Conservation (phyloP, 2,888 invertebrate species). For the Brachyptera risi region DNA sequence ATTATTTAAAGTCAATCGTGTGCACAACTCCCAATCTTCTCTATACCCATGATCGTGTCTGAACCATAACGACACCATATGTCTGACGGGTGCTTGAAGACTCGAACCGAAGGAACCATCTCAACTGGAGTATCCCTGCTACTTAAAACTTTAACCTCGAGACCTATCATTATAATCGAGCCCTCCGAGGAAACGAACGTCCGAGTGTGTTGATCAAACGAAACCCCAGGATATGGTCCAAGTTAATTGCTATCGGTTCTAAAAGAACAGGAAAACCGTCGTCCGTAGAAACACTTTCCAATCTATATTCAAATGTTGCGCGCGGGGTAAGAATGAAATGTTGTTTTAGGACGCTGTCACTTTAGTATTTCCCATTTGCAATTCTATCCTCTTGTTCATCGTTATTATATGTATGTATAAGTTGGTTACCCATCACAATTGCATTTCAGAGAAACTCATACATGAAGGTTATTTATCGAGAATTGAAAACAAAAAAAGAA, state of each 20-base stretch:
- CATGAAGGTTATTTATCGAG: too few species aligned
- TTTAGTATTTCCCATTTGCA: too few species aligned
- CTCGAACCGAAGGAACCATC: neutral
- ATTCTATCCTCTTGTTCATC: too few species aligned
- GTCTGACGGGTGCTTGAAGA: neutral
- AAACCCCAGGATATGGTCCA: neutral
- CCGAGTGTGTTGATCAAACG: neutral
- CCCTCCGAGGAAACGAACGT: conserved; percentile 18
- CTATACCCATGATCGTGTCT: too few species aligned
- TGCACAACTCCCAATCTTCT: too few species aligned
- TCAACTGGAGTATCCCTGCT: conserved; percentile 5
- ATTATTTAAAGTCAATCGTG: too few species aligned
- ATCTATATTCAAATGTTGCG: conserved; percentile 26
- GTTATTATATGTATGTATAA: too few species aligned
- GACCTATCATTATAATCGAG: conserved; percentile 21
- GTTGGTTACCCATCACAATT: too few species aligned
- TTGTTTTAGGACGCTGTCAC: too few species aligned
- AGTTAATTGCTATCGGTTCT: neutral
- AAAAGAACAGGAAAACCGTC: conserved; percentile 6
- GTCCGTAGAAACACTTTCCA: conserved; percentile 22
- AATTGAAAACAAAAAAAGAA: too few species aligned
- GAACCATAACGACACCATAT: conserved; percentile 8
- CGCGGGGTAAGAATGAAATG: too few species aligned
- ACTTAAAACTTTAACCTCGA: neutral
- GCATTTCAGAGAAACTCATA: too few species aligned